These are phyloP conservation scores for Eupithecia tripunctaria DNA, from an alignment of 2,888 invertebrate genomes.

Conservation along the genomic window DNA sequence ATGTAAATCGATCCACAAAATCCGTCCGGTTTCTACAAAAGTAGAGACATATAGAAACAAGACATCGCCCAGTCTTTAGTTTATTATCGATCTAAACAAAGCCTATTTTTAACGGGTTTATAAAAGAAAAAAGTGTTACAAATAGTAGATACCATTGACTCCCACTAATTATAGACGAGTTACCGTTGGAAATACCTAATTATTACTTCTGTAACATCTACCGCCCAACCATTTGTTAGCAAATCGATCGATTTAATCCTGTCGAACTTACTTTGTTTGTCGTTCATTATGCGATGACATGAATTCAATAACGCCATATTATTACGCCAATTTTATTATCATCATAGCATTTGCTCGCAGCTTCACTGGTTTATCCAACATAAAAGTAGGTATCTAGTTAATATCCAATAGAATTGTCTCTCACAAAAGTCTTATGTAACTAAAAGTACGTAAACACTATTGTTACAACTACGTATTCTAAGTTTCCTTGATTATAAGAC, in stretches of 20 bases:
- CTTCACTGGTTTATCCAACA: not conserved
- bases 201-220: not conserved
- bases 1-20: not conserved
- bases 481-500: too few relatives aligned
- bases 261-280: constrained; percentile 6
- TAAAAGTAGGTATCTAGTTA: too few relatives aligned
- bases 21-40: too few relatives aligned
- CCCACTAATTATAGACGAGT: not conserved
- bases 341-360: not conserved
- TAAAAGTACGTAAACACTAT: too few relatives aligned
- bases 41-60: not conserved
- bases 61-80: not conserved
- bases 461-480: too few relatives aligned
- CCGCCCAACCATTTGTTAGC: not conserved
- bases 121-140: not conserved
- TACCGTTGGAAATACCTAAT: not conserved
- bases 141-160: not conserved
- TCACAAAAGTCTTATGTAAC: too few relatives aligned
- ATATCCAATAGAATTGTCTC: too few relatives aligned
- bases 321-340: not conserved
- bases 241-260: constrained; percentile 6
- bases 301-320: constrained; percentile 16
- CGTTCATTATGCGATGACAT: constrained; percentile 29
- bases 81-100: not conserved
- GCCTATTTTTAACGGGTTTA: not conserved